Conservation (phyloP, 2,113 vertebrate genomes). For the Telmatochromis bifrenatus region DNA sequence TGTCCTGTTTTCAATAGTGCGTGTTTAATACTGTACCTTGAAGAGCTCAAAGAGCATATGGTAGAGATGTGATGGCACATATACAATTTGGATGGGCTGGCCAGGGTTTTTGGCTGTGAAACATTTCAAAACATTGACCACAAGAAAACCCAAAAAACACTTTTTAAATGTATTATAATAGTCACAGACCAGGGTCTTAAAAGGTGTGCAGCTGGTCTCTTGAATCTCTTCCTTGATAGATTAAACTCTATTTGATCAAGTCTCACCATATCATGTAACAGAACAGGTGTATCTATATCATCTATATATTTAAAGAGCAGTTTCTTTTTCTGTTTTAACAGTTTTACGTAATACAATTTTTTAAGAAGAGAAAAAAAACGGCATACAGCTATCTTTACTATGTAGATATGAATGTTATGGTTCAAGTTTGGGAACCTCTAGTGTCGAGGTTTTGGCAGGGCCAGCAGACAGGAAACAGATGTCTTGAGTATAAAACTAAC, state of each 20-base stretch:
- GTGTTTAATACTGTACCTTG: slow-evolving; percentile 75
- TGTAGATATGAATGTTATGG: not conserved
- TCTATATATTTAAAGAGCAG: not conserved
- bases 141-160: not conserved
- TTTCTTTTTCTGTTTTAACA: not conserved
- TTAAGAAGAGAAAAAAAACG: not conserved
- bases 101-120: slow-evolving; percentile 76
- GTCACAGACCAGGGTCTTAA: not conserved
- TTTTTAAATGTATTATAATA: not conserved
- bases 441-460: not conserved
- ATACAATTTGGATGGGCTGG: slow-evolving; percentile 85
- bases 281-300: not conserved
- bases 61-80: slow-evolving; percentile 95
- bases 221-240: not conserved
- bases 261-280: not conserved
- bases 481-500: not conserved
- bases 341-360: not conserved
- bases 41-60: slow-evolving; percentile 99
- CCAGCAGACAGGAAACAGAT: not conserved
- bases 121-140: not conserved
- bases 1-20: not conserved
- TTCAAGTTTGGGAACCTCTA: not conserved
- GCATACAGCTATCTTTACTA: not conserved
- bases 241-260: not conserved
- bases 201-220: not conserved